Base-by-base conservation (phyloP, 2,113 vertebrate genomes). In the Ictidomys tridecemlineatus region DNA sequence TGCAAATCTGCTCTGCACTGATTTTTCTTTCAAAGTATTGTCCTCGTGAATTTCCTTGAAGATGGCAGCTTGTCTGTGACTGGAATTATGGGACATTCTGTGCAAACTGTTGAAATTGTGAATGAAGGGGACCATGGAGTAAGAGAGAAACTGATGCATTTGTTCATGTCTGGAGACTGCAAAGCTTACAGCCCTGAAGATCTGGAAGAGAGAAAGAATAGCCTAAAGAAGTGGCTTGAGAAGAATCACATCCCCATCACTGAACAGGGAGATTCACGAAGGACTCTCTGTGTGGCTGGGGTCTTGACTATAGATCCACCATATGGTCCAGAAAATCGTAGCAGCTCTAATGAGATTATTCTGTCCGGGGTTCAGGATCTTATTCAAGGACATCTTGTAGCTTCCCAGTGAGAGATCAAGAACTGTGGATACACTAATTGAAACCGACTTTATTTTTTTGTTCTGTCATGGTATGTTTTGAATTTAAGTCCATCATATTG, bases 331-430 rank as follows among this genome's bases (percentile, higher is more conserved):
- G 99, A 99, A 26, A 99, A 99, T 97, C 99, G 99, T 98, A 98
- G 89, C 97, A 99, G 99, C 95, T 93, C 98, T 92, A 99, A 99
- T 94, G 99, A 99, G 97, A 99, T 99, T 89, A 99, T 99, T 92
- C 98, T 99, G 96, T 98, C 99, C 24, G 98, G 99, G 4, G 97
- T 99, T 73, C 99, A 99, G 96, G 99, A 98, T 86, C 98, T 99
- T 42, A 95, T 99, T 94, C 98, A 98, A 95, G 98, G 98, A 78
- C 98, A 98, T 78, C 97, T 99, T 0, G 72, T 90, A 11, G 94
- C 95, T 32, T 96, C 93, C 3, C 76, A 93, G 0, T 89, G 85
- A 96, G n/a, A 6, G 0, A 13, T 63, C 45, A 11, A 28, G 58
- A 89, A 61, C 28, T 74, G 0, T 51, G 42, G 63, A 24, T 56